Conservation (phyloP, 2,888 invertebrate species). For the Amphimallon solstitiale region DNA sequence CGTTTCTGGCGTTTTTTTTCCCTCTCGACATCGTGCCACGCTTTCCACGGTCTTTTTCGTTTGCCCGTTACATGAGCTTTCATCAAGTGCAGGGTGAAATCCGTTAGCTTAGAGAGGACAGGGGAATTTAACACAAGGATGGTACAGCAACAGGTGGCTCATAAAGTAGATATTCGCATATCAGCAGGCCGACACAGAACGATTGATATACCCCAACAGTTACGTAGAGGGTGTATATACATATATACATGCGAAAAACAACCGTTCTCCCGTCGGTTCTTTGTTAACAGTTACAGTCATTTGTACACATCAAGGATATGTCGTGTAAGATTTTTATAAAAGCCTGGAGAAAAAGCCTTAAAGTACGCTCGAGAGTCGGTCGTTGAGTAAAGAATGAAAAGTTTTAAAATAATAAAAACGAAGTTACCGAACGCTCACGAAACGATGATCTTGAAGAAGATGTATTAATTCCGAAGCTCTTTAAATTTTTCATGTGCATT, state of each 20-base stretch:
- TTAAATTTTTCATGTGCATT: too few species aligned
- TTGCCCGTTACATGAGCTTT: slow-evolving; percentile 45
- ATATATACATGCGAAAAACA: slow-evolving; percentile 34
- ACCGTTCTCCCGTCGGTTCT: slow-evolving; percentile 16
- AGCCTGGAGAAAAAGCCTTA: not conserved
- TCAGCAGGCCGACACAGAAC: slow-evolving; percentile 61
- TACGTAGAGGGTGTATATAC: slow-evolving; percentile 23
- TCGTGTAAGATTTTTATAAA: slow-evolving; percentile 28
- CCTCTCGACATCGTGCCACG: slow-evolving; percentile 29
- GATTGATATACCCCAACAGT: slow-evolving; percentile 58
- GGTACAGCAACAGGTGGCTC: slow-evolving; percentile 64
- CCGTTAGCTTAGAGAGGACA: slow-evolving; percentile 51
- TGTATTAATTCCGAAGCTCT: too few species aligned
- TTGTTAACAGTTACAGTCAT: slow-evolving; percentile 34
- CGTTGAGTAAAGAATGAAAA: slow-evolving; percentile 4
- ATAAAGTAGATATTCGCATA: slow-evolving; percentile 67
- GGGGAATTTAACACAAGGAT: slow-evolving; percentile 48
- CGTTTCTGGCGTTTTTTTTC: slow-evolving; percentile 37
- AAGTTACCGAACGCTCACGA: not conserved
- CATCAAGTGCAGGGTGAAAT: slow-evolving; percentile 54
- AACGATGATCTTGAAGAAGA: too few species aligned
- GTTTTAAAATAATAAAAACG: not conserved
- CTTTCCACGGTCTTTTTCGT: slow-evolving; percentile 20
- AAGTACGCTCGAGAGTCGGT: slow-evolving; percentile 5
- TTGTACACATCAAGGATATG: slow-evolving; percentile 35